phyloP scores from a whole-genome alignment of 2,888 invertebrate species.

The Himalopsyche kuldschensis region DNA sequence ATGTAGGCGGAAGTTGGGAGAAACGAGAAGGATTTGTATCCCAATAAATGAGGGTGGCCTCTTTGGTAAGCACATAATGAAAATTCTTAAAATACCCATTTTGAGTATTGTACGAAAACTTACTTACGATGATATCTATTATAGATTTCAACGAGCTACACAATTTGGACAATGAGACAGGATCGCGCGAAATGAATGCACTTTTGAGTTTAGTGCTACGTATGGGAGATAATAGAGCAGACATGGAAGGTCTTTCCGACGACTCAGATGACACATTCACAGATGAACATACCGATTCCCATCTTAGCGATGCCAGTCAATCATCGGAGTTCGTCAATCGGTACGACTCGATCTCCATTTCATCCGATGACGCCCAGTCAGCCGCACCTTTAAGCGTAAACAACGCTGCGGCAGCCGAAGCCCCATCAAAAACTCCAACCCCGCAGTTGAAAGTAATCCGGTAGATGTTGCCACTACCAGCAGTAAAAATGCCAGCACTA shows the following conservation, averaged over 20 bases:
- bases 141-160: conserved; percentile 29
- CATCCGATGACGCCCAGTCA: not conserved
- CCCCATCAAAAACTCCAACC: not conserved
- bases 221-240: conserved; percentile 54
- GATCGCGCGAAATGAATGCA: conserved; percentile 57
- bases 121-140: not conserved
- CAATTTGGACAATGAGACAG: conserved; percentile 48
- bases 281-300: not conserved
- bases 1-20: conserved; percentile 44
- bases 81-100: not conserved
- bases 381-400: not conserved
- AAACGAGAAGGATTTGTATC: conserved; percentile 53
- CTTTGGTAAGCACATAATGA: not conserved
- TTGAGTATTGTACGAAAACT: not conserved
- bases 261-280: not conserved
- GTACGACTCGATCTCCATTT: not conserved
- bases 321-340: not conserved
- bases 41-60: conserved; percentile 44
- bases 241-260: conserved; percentile 43
- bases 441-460: conserved; percentile 32
- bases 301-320: not conserved
- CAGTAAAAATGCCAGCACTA: not conserved
- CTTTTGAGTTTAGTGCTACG: conserved; percentile 54
- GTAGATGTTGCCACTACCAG: conserved; percentile 10
- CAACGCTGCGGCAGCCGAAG: not conserved